Evolutionary conservation across 2,888 invertebrate genomes (phyloP).

Genomic region (Drosophila emarginata): DNA sequence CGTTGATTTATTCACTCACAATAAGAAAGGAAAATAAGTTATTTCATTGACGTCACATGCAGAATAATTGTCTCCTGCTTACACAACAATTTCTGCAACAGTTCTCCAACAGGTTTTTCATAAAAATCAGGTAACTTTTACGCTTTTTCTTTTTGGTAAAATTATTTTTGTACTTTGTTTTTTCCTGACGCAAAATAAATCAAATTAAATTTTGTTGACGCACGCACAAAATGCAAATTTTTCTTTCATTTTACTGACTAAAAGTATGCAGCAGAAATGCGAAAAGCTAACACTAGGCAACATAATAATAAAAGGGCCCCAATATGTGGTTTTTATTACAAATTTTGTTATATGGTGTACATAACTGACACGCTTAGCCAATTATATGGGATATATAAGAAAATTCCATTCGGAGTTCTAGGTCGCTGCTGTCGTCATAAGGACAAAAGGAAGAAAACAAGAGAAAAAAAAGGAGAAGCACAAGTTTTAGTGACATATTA

Average conservation of each 20-base stretch:
- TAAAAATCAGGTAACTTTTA: slow-evolving; percentile 29
- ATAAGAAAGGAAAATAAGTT: not conserved
- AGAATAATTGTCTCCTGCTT: not conserved
- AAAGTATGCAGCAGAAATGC: slow-evolving; percentile 49
- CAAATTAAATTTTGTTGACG: slow-evolving; percentile 49
- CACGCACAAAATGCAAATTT: slow-evolving; percentile 35
- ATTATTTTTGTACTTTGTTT: slow-evolving; percentile 2
- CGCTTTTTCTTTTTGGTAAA: slow-evolving; percentile 14
- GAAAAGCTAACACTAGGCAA: slow-evolving; percentile 21
- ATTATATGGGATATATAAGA: slow-evolving; percentile 15
- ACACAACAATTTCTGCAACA: not conserved
- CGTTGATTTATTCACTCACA: not conserved
- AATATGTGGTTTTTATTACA: slow-evolving; percentile 8
- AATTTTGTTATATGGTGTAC: slow-evolving; percentile 27
- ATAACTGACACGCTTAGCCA: slow-evolving; percentile 34
- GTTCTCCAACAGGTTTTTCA: not conserved
- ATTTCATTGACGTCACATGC: not conserved
- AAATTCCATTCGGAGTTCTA: slow-evolving; percentile 17
- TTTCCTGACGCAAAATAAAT: slow-evolving; percentile 48
- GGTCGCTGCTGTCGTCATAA: slow-evolving; percentile 51
- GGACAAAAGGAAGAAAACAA: not conserved
- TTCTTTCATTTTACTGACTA: slow-evolving; percentile 13
- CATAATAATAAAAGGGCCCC: slow-evolving; percentile 15
- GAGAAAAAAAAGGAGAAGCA: not conserved
- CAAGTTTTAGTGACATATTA: not conserved